These are phyloP conservation scores for Scaeva pyrastri DNA, from an alignment of 2,888 invertebrate species.

Conservation along the genomic window DNA sequence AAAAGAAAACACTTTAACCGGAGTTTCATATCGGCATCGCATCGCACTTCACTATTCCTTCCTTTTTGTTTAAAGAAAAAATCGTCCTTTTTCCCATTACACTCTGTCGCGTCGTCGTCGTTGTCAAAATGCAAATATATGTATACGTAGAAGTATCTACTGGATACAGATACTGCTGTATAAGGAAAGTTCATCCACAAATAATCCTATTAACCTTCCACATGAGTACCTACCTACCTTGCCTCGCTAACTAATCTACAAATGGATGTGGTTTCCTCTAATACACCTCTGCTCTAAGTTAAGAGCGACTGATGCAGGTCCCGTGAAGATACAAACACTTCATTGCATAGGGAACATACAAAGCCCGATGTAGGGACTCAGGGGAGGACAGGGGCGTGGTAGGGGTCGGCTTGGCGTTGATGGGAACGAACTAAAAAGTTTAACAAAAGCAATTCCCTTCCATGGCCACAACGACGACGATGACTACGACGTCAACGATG, in stretches of 20 bases:
- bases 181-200: conserved; percentile 32
- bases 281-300: background rate
- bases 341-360: background rate
- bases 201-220: conserved; percentile 58
- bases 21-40: background rate
- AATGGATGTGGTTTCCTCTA: conserved; percentile 50
- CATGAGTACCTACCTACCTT: conserved; percentile 34
- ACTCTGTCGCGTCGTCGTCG: background rate
- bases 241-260: conserved; percentile 34
- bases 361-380: background rate
- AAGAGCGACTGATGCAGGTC: conserved; percentile 13
- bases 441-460: conserved; percentile 14
- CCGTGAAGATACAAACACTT: conserved; percentile 24
- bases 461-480: background rate
- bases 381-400: background rate
- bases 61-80: background rate
- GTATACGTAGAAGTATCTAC: too few species aligned
- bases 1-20: background rate
- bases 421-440: background rate
- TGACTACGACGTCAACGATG: too few species aligned
- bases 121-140: background rate
- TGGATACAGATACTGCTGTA: background rate
- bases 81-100: background rate
- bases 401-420: background rate
- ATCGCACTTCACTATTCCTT: background rate